phyloP scores from a whole-genome alignment of 2,797 vertebrate genomes.

The Phylloscopus collybita region DNA sequence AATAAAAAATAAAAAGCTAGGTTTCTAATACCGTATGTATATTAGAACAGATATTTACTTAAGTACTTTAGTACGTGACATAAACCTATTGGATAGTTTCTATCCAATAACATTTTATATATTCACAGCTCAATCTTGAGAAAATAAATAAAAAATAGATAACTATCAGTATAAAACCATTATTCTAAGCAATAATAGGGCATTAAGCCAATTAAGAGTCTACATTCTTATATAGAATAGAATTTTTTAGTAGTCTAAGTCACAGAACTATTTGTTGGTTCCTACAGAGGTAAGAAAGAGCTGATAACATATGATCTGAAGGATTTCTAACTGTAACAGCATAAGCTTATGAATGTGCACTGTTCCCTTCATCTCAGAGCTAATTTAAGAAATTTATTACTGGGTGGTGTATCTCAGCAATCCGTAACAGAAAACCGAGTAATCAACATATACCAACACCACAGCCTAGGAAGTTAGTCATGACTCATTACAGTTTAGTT shows the following conservation, averaged over 20 bases:
- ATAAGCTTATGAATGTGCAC: not conserved
- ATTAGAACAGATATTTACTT: not conserved
- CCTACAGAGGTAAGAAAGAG: not conserved
- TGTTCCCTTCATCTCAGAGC: not conserved
- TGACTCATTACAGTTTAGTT: not conserved
- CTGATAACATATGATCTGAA: rapidly evolving
- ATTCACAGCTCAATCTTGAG: not conserved
- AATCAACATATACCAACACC: not conserved
- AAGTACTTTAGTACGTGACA: not conserved
- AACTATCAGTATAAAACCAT: not conserved
- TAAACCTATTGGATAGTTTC: not conserved
- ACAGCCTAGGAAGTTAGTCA: not conserved
- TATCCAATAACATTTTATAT: not conserved
- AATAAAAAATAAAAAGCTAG: not conserved
- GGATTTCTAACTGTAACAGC: not conserved
- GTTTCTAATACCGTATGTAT: not conserved
- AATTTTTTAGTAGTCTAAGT: not conserved
- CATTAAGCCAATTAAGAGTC: not conserved
- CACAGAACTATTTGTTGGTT: not conserved
- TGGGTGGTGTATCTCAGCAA: not conserved
- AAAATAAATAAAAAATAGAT: not conserved
- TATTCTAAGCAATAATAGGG: not conserved
- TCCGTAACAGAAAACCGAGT: not conserved
- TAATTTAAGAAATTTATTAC: not conserved
- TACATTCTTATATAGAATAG: not conserved